phyloP scores from a whole-genome alignment of 37 sponge, comb jelly and placozoan species.

The Hexactinellida sp. region DNA sequence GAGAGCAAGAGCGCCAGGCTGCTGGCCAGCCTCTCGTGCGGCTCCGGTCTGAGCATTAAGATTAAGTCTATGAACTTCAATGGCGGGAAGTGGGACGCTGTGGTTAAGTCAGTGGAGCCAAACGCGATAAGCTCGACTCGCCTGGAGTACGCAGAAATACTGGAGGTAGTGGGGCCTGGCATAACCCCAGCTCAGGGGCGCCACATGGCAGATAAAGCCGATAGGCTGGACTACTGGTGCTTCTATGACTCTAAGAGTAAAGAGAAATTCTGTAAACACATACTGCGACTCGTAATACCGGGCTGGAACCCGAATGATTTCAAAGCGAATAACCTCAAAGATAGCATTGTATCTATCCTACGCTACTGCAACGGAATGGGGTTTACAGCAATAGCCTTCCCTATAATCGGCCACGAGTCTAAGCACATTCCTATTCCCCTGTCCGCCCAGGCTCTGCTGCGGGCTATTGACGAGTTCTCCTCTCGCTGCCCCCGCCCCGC shows the following conservation, averaged over 20 bases:
- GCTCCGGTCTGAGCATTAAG: background rate
- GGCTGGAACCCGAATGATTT: background rate
- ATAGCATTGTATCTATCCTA: background rate
- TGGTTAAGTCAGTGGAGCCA: background rate
- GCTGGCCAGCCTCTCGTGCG: background rate
- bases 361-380: background rate
- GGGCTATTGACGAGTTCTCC: background rate
- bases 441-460: background rate
- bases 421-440: background rate
- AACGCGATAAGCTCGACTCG: background rate
- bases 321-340: background rate
- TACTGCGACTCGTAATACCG: background rate
- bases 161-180: background rate
- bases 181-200: background rate
- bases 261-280: background rate
- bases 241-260: background rate
- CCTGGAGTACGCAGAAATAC: background rate
- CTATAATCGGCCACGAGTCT: background rate
- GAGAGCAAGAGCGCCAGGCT: background rate
- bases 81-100: background rate
- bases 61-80: background rate
- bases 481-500: background rate
- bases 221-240: background rate
- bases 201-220: background rate
- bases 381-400: background rate